phyloP scores from a whole-genome alignment of 2,113 vertebrate genomes.

The Eptesicus fuscus region DNA sequence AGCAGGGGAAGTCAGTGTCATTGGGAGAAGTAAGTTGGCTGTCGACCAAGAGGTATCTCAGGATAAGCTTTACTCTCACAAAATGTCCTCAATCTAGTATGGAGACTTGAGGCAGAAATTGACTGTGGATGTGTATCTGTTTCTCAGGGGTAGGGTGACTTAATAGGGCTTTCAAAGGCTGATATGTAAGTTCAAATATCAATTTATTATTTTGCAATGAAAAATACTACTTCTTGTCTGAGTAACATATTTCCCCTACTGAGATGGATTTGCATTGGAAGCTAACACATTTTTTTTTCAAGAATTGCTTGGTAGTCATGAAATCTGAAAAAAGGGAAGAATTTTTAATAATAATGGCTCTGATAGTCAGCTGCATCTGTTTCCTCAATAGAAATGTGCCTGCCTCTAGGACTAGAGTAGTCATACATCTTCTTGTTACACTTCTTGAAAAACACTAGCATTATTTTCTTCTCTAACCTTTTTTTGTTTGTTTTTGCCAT shows the following conservation, averaged over 20 bases:
- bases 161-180: neutral
- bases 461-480: neutral
- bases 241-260: neutral
- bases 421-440: neutral
- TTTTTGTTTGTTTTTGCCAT: neutral
- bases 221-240: neutral
- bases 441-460: neutral
- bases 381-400: neutral
- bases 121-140: neutral
- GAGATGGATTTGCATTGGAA: neutral
- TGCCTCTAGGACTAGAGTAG: neutral
- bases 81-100: neutral
- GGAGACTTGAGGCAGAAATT: neutral
- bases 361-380: neutral
- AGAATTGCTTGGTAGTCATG: neutral
- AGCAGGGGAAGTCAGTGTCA: conserved; percentile 13
- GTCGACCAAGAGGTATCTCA: neutral
- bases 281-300: neutral
- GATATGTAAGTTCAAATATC: neutral
- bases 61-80: neutral
- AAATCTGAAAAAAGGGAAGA: neutral
- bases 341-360: neutral
- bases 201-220: neutral
- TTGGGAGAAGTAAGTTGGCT: conserved; percentile 9
- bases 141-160: neutral